Conservation (phyloP, 2,113 vertebrate genomes). For the Rhynchopsitta pachyrhyncha region DNA sequence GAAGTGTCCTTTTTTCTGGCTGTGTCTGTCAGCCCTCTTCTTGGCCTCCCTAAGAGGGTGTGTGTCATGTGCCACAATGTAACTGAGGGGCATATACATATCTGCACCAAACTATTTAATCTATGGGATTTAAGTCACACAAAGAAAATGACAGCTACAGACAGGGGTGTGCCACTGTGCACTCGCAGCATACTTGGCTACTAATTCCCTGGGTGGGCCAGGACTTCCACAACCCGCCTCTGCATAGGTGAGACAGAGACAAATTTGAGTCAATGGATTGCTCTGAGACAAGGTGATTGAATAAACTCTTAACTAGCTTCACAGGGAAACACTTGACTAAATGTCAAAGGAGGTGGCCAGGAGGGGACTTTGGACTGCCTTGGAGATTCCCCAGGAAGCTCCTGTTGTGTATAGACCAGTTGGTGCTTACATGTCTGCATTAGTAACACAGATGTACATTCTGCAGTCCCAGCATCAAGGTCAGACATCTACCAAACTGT, state of each 20-base stretch:
- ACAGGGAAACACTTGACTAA: not conserved
- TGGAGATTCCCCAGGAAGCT: not conserved
- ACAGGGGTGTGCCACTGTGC: not conserved
- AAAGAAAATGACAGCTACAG: not conserved
- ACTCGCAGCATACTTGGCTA: not conserved
- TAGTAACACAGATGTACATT: not conserved
- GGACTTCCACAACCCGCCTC: not conserved
- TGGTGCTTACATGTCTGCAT: not conserved
- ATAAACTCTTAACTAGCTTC: not conserved
- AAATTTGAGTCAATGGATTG: not conserved
- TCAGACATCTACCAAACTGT: accelerated
- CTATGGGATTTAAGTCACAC: not conserved
- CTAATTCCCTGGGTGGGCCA: not conserved
- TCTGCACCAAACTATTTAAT: not conserved
- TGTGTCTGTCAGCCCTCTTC: not conserved
- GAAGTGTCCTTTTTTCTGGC: not conserved
- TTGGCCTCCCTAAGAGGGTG: not conserved
- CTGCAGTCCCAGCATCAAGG: not conserved
- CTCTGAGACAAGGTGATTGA: not conserved
- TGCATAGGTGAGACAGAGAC: not conserved
- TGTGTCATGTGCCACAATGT: not conserved
- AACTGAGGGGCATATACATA: not conserved
- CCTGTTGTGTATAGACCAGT: not conserved
- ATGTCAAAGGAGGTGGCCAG: not conserved
- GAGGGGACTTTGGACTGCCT: not conserved